Conservation (phyloP, 2,888 invertebrate species). For the Drosophila multiciliata region DNA sequence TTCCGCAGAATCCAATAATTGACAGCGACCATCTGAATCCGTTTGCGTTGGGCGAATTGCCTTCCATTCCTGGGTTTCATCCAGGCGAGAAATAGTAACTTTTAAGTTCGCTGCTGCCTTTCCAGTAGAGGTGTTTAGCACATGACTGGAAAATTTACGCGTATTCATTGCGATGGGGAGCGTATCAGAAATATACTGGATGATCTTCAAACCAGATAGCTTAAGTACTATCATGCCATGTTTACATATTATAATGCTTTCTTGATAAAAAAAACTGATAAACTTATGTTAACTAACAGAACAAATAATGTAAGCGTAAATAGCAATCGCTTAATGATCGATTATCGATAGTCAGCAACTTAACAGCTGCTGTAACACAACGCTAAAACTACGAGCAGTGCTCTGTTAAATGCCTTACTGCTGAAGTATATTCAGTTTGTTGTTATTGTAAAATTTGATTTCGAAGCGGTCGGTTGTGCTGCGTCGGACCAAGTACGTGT, state of each 20-base stretch:
- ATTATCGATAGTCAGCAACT: slow-evolving; percentile 26
- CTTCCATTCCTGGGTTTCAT: slow-evolving; percentile 88
- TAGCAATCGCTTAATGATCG: neutral
- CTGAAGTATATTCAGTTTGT: slow-evolving; percentile 17
- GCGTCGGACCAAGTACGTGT: slow-evolving; percentile 21
- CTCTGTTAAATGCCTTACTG: slow-evolving; percentile 31
- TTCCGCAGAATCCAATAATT: slow-evolving; percentile 35
- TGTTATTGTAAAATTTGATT: slow-evolving; percentile 51
- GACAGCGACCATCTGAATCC: slow-evolving; percentile 85
- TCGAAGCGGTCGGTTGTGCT: slow-evolving; percentile 30
- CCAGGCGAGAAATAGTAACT: slow-evolving; percentile 88
- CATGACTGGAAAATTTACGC: slow-evolving; percentile 88
- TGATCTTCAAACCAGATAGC: slow-evolving; percentile 7
- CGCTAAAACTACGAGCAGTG: neutral
- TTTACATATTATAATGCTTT: slow-evolving; percentile 7
- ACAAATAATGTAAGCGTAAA: neutral
- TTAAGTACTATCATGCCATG: neutral
- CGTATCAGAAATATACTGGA: neutral
- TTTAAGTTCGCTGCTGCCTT: slow-evolving; percentile 88
- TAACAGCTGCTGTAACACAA: slow-evolving; percentile 3
- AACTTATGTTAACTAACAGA: neutral
- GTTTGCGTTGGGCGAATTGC: slow-evolving; percentile 88
- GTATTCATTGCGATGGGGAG: slow-evolving; percentile 37
- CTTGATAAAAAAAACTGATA: neutral
- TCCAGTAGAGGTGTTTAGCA: slow-evolving; percentile 90